phyloP scores from a whole-genome alignment of 2,113 vertebrate genomes.

The Cisticola juncidis region DNA sequence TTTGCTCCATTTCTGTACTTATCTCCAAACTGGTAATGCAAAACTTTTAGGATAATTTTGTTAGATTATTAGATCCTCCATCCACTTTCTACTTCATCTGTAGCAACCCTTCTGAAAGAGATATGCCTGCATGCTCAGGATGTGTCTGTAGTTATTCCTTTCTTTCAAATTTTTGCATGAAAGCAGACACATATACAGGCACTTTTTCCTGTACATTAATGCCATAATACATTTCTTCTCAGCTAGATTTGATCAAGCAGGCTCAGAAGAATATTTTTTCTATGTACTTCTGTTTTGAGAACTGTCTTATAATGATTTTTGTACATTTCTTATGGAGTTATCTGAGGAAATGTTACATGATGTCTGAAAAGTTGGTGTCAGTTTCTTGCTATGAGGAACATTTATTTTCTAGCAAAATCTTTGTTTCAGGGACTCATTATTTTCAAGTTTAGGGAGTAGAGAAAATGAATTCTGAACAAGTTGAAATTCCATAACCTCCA shows the following conservation, averaged over 20 bases:
- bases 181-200: neutral
- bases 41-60: neutral
- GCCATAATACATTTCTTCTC: neutral
- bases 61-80: neutral
- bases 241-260: neutral
- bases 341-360: neutral
- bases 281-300: neutral
- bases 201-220: neutral
- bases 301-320: neutral
- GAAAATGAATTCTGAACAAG: neutral
- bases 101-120: neutral
- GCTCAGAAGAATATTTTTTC: neutral
- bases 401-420: neutral
- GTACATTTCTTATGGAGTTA: neutral
- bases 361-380: neutral
- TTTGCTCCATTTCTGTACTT: neutral
- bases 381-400: neutral
- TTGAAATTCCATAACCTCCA: neutral
- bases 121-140: neutral
- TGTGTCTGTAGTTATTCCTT: neutral
- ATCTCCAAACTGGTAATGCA: neutral
- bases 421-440: neutral
- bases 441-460: neutral
- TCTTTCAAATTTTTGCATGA: neutral
- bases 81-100: neutral